Evolutionary conservation across 2,113 vertebrate genomes (phyloP).

Genomic region (Sprattus sprattus): DNA sequence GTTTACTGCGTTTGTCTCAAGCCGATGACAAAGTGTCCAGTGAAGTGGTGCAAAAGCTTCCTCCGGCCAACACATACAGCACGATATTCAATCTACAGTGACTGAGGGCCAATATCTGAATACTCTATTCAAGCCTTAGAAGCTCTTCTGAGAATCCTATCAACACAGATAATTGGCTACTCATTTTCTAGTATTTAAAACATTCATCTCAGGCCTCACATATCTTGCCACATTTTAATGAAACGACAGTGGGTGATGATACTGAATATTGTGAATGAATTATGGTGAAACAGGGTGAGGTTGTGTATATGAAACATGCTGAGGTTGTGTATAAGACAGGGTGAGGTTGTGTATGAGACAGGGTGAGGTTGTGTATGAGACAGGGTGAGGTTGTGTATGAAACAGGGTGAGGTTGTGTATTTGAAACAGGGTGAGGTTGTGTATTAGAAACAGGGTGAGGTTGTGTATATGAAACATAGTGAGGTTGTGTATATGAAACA

Average conservation of each 20-base stretch:
- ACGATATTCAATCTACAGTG: neutral
- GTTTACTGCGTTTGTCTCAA: slow-evolving; percentile 19
- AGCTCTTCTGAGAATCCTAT: neutral
- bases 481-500: too few species aligned
- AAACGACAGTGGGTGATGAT: neutral
- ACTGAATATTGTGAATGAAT: neutral
- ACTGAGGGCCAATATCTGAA: neutral
- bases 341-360: too few species aligned
- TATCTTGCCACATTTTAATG: neutral
- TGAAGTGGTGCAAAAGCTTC: slow-evolving; percentile 6
- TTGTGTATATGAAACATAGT: too few species aligned
- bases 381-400: too few species aligned
- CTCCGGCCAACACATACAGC: slow-evolving; percentile 2
- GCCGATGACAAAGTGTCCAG: slow-evolving; percentile 36
- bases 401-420: too few species aligned
- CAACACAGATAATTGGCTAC: neutral
- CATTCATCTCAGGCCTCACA: neutral
- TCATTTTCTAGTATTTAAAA: neutral
- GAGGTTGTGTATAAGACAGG: too few species aligned
- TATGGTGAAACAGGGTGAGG: too few species aligned
- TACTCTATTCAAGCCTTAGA: neutral
- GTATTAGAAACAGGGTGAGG: too few species aligned
- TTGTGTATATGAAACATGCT: too few species aligned
- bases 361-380: too few species aligned
- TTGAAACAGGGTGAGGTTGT: too few species aligned